phyloP scores from a whole-genome alignment of 2,888 invertebrate genomes.

The Macaria notata region DNA sequence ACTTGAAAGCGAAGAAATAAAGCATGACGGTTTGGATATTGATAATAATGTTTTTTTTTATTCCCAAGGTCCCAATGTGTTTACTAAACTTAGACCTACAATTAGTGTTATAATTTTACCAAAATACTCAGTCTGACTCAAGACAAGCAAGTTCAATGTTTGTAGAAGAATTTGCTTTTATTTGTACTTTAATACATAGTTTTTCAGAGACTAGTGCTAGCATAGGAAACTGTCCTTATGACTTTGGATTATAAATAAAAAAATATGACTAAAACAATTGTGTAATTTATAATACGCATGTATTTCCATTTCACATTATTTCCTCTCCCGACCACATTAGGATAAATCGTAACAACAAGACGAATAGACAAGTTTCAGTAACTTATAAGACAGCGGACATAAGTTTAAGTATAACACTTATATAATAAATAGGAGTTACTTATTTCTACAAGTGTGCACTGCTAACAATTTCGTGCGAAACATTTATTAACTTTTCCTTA shows the following conservation, averaged over 20 bases:
- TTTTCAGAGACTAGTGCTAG: no score
- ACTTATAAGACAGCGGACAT: constrained; percentile 45
- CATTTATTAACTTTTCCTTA: constrained; percentile 19
- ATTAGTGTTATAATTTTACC: neutral
- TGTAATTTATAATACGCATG: constrained; percentile 41
- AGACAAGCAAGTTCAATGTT: no score
- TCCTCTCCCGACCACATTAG: constrained; percentile 40
- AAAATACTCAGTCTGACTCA: no score
- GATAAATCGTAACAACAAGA: constrained; percentile 44
- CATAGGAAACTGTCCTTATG: no score
- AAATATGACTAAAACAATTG: constrained; percentile 13
- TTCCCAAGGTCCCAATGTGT: neutral
- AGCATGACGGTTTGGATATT: no score
- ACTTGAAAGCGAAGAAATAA: no score
- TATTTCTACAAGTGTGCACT: constrained; percentile 49
- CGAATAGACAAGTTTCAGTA: constrained; percentile 38
- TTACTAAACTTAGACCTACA: neutral
- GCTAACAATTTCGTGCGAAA: constrained; percentile 47
- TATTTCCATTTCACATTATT: constrained; percentile 52
- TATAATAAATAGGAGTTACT: constrained; percentile 37
- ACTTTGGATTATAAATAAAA: constrained; percentile 8
- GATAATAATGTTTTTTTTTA: neutral
- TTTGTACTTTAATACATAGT: no score
- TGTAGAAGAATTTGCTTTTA: no score
- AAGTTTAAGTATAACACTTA: constrained; percentile 45